Evolutionary conservation across 2,797 vertebrate species (phyloP), one percentile per base, ranked within the genome.

Genomic region (Phrynocephalus forsythii): DNA sequence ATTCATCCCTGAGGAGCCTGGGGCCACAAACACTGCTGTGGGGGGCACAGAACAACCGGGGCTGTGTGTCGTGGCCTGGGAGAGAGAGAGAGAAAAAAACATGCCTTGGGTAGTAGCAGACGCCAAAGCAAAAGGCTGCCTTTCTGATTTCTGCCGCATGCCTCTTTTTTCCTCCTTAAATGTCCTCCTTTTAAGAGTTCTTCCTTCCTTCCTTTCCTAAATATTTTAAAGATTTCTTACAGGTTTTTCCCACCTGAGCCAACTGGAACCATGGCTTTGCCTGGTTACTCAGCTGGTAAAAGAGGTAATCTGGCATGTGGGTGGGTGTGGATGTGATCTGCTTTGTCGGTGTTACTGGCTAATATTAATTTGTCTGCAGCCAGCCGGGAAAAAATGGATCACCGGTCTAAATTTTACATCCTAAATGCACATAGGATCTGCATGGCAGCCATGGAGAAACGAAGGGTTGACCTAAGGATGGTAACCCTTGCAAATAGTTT

Each of bases 1-100:
- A 33, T 77, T 3, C 71, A 83, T 50, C 0, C 0, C 0, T 75
- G 15, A 68, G 87, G 83, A 11, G 0, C 0, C 52, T 79, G 6
- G 3, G 3, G 1, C 9, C 13, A 28, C 33, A 48, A 44, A 72
- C 6, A 22, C 20, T 6, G 6, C 63, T 28, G 38, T 44, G 10
- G 26, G 16, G 71, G 71, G 5, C 2, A 20, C 30, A 26, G 33
- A 48, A 78, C 24, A 9, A 63, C 52, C 5, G 26, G 3, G 56
- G 56, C 10, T 5, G 6, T 33, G n/a, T 11, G 52, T 9, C 3
- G 6, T 28, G 13, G 28, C 24, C 56, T 20, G 38, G 50, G 67
- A 13, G 11, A 20, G 33, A 13, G 6, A 20, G 33, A 5, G 11
- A 13, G 33, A 44, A 44, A 44, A 6, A 16, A 44, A 52, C 6